phyloP scores from a whole-genome alignment of 2,113 vertebrate species.

The Pantherophis guttatus region DNA sequence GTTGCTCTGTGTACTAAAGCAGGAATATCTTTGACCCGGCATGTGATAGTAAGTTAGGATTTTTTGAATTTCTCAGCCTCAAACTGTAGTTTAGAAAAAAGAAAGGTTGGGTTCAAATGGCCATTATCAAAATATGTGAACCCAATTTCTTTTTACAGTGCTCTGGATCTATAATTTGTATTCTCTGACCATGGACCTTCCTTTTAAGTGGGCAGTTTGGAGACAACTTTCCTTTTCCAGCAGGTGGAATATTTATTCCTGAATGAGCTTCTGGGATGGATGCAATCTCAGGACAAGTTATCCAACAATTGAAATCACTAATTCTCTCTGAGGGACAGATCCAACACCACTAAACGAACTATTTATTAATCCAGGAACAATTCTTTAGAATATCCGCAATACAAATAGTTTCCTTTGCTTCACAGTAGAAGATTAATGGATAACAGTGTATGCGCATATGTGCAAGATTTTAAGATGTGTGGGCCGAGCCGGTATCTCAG shows the following conservation, averaged over 20 bases:
- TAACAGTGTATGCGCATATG: conserved; percentile 14
- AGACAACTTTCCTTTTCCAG: not conserved
- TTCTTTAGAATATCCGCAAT: conserved; percentile 60
- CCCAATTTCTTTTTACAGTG: not conserved
- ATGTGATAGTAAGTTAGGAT: not conserved
- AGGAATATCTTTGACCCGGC: not conserved
- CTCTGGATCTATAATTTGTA: not conserved
- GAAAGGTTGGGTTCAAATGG: not conserved
- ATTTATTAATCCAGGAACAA: conserved; percentile 67
- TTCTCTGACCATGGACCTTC: not conserved
- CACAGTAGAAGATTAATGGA: conserved; percentile 70
- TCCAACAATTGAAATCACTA: conserved; percentile 41
- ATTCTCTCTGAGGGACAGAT: conserved; percentile 41
- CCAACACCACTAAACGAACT: conserved; percentile 65
- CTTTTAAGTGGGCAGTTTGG: conserved; percentile 10
- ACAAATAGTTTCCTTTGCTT: conserved; percentile 76
- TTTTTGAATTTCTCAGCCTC: not conserved
- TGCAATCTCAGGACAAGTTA: conserved; percentile 42
- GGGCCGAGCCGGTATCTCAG: conserved; percentile 45
- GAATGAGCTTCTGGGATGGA: conserved; percentile 26
- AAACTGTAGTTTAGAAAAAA: not conserved
- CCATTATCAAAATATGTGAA: not conserved
- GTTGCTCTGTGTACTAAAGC: not conserved
- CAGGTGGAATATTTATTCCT: not conserved
- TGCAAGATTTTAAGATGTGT: conserved; percentile 60